Evolutionary conservation across 2,888 invertebrate genomes (phyloP).

Genomic region (Melipona beecheii): DNA sequence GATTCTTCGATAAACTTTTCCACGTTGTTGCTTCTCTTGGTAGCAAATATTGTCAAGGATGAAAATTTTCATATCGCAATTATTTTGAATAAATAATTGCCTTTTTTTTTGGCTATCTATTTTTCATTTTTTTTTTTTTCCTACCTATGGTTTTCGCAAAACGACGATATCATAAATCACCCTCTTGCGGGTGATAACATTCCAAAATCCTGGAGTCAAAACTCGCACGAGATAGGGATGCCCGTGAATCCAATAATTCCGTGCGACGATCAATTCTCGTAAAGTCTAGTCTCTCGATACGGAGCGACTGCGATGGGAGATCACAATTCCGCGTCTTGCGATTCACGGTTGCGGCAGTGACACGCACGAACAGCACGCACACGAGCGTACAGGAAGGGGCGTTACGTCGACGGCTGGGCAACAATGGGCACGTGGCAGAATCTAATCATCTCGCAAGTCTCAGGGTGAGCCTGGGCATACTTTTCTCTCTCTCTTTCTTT

Average conservation of each 20-base stretch:
- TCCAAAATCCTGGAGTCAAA: background rate
- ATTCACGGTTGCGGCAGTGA: conserved; percentile 63
- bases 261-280: conserved; percentile 33
- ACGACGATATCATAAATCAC: background rate
- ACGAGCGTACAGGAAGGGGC: conserved; percentile 60
- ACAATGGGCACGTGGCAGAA: conserved; percentile 79
- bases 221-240: background rate
- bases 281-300: conserved; percentile 20
- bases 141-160: background rate
- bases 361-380: conserved; percentile 53
- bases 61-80: no score
- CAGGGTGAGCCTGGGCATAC: conserved; percentile 38
- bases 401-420: conserved; percentile 62
- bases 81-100: no score
- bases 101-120: background rate
- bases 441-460: conserved; percentile 75
- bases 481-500: conserved; percentile 40
- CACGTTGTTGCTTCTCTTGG: no score
- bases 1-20: no score
- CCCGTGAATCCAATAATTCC: conserved; percentile 1
- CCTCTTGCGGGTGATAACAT: background rate
- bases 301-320: conserved; percentile 43
- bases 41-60: no score
- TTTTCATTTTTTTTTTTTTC: no score
- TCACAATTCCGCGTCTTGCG: conserved; percentile 71